Evolutionary conservation across 2,888 invertebrate species (phyloP).

Genomic region (Hydropsyche betteni): DNA sequence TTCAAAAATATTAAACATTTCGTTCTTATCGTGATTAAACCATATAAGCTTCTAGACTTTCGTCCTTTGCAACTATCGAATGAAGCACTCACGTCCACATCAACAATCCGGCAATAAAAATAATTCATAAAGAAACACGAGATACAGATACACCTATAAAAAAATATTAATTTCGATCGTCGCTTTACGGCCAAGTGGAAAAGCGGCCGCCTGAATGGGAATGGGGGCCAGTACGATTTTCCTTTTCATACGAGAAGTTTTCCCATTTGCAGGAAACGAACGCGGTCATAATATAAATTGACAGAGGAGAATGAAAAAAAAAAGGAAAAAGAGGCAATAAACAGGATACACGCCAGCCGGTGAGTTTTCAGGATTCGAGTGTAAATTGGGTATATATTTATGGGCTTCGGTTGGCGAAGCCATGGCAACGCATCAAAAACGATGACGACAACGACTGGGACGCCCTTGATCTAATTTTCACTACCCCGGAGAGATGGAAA

Average conservation of each 20-base stretch:
- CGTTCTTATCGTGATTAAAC: no score
- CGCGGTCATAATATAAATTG: constrained; percentile 33
- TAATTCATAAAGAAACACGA: background rate
- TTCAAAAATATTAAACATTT: no score
- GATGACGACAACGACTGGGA: constrained; percentile 5
- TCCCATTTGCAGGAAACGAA: constrained; percentile 29
- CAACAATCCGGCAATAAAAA: background rate
- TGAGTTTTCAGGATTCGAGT: constrained; percentile 18
- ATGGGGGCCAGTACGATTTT: background rate
- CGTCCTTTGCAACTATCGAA: no score
- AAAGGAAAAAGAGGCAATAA: constrained; percentile 24
- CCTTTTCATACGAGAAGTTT: constrained; percentile 31
- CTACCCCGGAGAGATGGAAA: background rate
- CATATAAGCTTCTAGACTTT: no score
- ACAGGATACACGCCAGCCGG: constrained; percentile 17
- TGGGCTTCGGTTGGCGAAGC: constrained; percentile 12
- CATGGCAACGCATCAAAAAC: constrained; percentile 30
- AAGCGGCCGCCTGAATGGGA: background rate
- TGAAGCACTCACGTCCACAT: no score
- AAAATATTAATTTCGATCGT: constrained; percentile 11
- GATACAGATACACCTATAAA: background rate
- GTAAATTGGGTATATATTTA: constrained; percentile 23
- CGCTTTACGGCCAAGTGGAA: background rate
- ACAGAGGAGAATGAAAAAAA: background rate
- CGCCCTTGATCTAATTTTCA: constrained; percentile 33